Percentiles rank a stretch among this genome's conserved stretches.
phyloP scores from a whole-genome alignment of 2,888 invertebrate species.

The Dynastes grantii region DNA sequence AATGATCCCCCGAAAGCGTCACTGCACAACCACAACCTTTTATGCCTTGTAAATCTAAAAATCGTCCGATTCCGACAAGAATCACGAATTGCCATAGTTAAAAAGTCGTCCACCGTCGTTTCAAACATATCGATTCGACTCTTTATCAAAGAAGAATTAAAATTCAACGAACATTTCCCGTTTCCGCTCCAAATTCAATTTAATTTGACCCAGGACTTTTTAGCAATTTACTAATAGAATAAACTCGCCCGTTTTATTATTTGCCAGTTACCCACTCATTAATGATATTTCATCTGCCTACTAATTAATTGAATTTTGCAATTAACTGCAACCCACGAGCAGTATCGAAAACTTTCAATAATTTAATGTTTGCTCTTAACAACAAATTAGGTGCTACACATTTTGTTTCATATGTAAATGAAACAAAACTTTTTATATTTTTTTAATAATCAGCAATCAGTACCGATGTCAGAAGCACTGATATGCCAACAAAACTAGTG shows the following conservation, averaged over 20 bases:
- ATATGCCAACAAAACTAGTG: too few relatives aligned
- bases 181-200: constrained; percentile 37
- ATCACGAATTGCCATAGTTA: constrained; percentile 37
- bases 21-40: constrained; percentile 11
- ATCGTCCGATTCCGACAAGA: constrained; percentile 13
- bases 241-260: constrained; percentile 32
- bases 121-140: constrained; percentile 40
- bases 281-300: constrained; percentile 13
- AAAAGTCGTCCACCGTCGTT: constrained; percentile 35
- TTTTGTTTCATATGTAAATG: neutral
- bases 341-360: neutral
- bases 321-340: neutral
- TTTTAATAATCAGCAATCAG: too few relatives aligned
- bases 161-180: constrained; percentile 39
- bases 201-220: constrained; percentile 25
- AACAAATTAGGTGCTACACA: neutral
- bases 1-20: neutral
- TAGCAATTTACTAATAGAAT: constrained; percentile 35
- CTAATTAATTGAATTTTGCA: constrained; percentile 20
- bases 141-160: constrained; percentile 40
- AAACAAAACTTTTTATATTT: neutral
- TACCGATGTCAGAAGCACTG: too few relatives aligned
- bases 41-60: constrained; percentile 19
- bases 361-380: neutral
- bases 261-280: constrained; percentile 30